Base-by-base conservation (phyloP, 2,888 invertebrate species). In the Heteropelma amictum region DNA sequence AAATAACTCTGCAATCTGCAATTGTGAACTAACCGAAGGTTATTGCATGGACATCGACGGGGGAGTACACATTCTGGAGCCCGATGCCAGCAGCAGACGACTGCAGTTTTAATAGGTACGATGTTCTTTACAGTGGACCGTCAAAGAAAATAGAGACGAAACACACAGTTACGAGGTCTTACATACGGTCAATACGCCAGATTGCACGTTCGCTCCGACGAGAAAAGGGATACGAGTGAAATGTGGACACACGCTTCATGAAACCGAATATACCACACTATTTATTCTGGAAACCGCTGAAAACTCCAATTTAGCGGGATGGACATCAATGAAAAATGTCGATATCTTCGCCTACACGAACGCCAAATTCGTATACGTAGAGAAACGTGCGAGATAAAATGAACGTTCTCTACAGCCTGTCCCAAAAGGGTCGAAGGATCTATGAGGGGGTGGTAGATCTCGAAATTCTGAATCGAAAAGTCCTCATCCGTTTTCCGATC, bases 361-460 rank as follows among this genome's bases (percentile, higher is more conserved):
- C 17, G 30, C 76, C 5, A 81, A 82, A 74, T 80, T 81, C 3
- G 51, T 81, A 3, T 83, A 81, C 38, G 42, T 79, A 0, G 80
- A 77, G 75, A 47, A 77, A 82, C 4, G 76, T 82, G 1, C 72
- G 80, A 17, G 47, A 56, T 3, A 68, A 77, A 10, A 14, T 84
- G 0, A 40, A 77, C 5, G 5, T 28, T 4, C n/a, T n/a, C n/a
- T n/a, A n/a, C n/a, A n/a, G n/a, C n/a, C n/a, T n/a, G n/a, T n/a
- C n/a, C n/a, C n/a, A n/a, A n/a, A n/a, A n/a, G n/a, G n/a, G n/a
- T n/a, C n/a, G n/a, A n/a, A n/a, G n/a, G n/a, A n/a, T n/a, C n/a
- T n/a, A n/a, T n/a, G n/a, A n/a, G n/a, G n/a, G n/a, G n/a, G n/a
- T n/a, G n/a, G n/a, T n/a, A n/a, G n/a, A n/a, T n/a, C n/a, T n/a